These are phyloP conservation scores for Bos taurus DNA, from an alignment of 2,113 vertebrate species.

Conservation along the genomic window ARS-UCD2.0 NC_037344.1:47103001-47103500, in stretches of 20 bases:
- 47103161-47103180: neutral
- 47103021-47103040: neutral
- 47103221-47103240: too few species aligned
- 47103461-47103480: too few species aligned
- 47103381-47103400: accelerated
- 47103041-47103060: neutral
- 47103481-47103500: too few species aligned
- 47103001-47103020: too few species aligned
- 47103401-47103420: accelerated
- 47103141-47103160: neutral
- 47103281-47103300: neutral
- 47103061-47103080: neutral
- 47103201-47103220: neutral
- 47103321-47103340: neutral
- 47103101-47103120: neutral
- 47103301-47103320: too few species aligned
- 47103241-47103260: neutral
- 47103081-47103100: neutral
- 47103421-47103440: neutral
- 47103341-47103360: too few species aligned
- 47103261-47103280: neutral
- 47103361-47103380: neutral
- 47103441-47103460: too few species aligned
- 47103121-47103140: neutral
- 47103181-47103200: neutral